phyloP scores from a whole-genome alignment of 1,140 invertebrate species.

The Saccostrea glomerata region DNA sequence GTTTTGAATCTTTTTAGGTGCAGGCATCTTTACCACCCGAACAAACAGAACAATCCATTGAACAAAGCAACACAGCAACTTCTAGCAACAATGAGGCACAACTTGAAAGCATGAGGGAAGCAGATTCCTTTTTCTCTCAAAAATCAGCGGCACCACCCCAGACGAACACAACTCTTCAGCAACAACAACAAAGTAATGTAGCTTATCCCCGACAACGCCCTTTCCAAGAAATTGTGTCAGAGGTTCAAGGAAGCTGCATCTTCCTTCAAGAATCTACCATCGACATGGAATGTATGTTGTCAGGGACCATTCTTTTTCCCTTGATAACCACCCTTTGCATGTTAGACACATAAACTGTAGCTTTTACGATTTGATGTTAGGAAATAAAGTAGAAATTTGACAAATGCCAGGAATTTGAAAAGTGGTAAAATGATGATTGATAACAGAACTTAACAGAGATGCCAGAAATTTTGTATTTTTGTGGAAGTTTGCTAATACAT shows the following conservation, averaged over 20 bases:
- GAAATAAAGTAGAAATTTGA: background rate
- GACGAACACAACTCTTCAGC: constrained; percentile 38
- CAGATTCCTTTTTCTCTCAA: constrained; percentile 63
- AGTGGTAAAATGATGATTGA: too few species aligned
- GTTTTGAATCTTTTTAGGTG: constrained; percentile 34
- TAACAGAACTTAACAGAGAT: too few species aligned
- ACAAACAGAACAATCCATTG: constrained; percentile 55
- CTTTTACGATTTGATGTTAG: background rate
- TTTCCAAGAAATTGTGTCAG: constrained; percentile 76
- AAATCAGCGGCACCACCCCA: constrained; percentile 46
- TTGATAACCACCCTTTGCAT: background rate
- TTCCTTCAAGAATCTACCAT: constrained; percentile 79
- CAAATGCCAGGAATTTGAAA: background rate
- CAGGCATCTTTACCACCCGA: constrained; percentile 62
- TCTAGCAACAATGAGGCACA: constrained; percentile 23
- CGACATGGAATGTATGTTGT: constrained; percentile 72
- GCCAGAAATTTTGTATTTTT: too few species aligned
- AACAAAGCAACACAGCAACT: constrained; percentile 49
- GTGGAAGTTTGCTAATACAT: too few species aligned
- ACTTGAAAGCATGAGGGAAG: constrained; percentile 52
- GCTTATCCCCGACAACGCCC: constrained; percentile 62
- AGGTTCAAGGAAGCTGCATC: constrained; percentile 78
- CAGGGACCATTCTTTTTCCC: background rate
- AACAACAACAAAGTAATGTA: constrained; percentile 38
- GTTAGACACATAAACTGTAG: background rate